Evolutionary conservation across 2,888 invertebrate genomes (phyloP).

Genomic region (Chesias legatella): DNA sequence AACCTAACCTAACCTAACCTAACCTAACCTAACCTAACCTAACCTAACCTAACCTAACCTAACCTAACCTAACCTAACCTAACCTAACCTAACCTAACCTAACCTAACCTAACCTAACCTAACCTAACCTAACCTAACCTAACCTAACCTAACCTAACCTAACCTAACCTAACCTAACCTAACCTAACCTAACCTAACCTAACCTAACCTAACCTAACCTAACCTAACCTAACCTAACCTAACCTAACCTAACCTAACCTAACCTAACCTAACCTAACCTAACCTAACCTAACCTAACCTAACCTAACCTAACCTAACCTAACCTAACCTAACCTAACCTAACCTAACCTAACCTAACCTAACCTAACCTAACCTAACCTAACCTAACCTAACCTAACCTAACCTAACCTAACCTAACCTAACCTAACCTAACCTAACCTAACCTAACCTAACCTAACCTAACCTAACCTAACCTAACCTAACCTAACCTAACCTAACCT

Average conservation of each 20-base stretch:
- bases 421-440: conserved; percentile 28
- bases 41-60: conserved; percentile 1
- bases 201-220: conserved; percentile 11
- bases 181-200: conserved; percentile 1
- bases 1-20: conserved; percentile 1
- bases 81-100: conserved; percentile 1
- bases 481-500: conserved; percentile 29
- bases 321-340: conserved; percentile 30
- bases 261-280: conserved; percentile 26
- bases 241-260: conserved; percentile 24
- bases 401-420: conserved; percentile 27
- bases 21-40: conserved; percentile 1
- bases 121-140: conserved; percentile 1
- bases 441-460: conserved; percentile 25
- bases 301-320: conserved; percentile 31
- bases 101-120: conserved; percentile 1
- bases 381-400: conserved; percentile 28
- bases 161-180: conserved; percentile 1
- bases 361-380: conserved; percentile 29
- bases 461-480: conserved; percentile 26
- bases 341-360: conserved; percentile 30
- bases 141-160: conserved; percentile 1
- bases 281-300: conserved; percentile 30
- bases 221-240: conserved; percentile 24
- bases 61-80: conserved; percentile 1